Evolutionary conservation across 2,797 vertebrate species (phyloP).

Genomic region (Xyrichtys novacula): DNA sequence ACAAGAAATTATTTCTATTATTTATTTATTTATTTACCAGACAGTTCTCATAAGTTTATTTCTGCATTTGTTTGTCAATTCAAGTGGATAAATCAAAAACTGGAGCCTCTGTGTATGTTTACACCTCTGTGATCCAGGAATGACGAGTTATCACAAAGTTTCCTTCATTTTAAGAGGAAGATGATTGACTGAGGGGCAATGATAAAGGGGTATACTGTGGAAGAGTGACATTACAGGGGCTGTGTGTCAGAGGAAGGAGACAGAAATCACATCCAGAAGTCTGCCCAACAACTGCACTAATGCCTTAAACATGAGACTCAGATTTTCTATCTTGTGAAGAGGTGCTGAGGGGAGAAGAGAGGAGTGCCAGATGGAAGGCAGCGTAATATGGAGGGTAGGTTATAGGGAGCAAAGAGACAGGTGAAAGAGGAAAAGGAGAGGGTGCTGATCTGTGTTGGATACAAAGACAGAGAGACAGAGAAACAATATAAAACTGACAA

Average conservation of each 20-base stretch:
- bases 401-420: slow-evolving; percentile 28
- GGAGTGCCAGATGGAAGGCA: slow-evolving; percentile 23
- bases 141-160: slow-evolving; percentile 7
- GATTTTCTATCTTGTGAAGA: slow-evolving; percentile 74
- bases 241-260: slow-evolving; percentile 22
- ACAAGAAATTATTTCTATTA: too few species aligned
- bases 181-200: background rate
- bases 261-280: slow-evolving; percentile 59
- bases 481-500: slow-evolving; percentile 9
- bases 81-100: too few species aligned
- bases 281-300: slow-evolving; percentile 68
- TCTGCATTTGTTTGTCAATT: too few species aligned
- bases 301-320: slow-evolving; percentile 80
- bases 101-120: background rate
- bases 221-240: slow-evolving; percentile 35
- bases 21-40: too few species aligned
- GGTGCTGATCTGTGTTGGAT: slow-evolving; percentile 32
- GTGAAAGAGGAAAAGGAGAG: slow-evolving; percentile 30
- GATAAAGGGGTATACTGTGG: slow-evolving; percentile 28
- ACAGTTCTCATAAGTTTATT: too few species aligned
- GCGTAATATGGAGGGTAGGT: slow-evolving; percentile 42
- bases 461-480: slow-evolving; percentile 11
- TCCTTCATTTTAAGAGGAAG: slow-evolving; percentile 41
- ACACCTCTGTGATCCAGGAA: background rate
- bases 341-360: slow-evolving; percentile 36